A percentile compares a stretch with the other conserved stretches of the same genome.
Conservation (phyloP, 2,797 vertebrate genomes). For the Champsocephalus gunnari region DNA sequence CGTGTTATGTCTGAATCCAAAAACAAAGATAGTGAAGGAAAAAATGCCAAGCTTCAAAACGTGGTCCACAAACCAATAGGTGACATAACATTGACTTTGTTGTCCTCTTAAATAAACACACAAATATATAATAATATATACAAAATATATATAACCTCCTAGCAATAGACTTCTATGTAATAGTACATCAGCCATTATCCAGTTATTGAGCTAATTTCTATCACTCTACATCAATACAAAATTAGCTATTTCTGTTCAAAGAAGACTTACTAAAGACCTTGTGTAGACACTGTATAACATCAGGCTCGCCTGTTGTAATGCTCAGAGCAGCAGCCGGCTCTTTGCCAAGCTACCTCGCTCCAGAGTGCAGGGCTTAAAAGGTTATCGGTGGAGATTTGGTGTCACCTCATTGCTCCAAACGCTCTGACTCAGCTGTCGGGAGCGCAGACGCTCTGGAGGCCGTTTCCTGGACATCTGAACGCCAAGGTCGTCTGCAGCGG, state of each 20-base stretch:
- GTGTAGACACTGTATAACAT: constrained; percentile 2
- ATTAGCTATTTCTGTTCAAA: neutral
- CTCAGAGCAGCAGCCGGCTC: constrained; percentile 33
- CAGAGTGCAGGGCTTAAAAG: constrained; percentile 59
- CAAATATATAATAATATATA: neutral
- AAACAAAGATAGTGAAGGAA: too few species aligned
- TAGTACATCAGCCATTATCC: neutral
- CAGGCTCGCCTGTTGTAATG: neutral
- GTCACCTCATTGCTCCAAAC: constrained; percentile 55
- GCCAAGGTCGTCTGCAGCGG: constrained; percentile 35
- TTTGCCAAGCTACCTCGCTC: constrained; percentile 45
- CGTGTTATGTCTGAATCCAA: too few species aligned
- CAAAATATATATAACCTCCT: neutral
- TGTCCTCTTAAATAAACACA: too few species aligned
- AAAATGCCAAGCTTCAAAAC: too few species aligned
- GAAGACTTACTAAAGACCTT: constrained; percentile 3
- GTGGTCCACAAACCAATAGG: too few species aligned
- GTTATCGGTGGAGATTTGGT: constrained; percentile 70
- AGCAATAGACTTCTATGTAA: too few species aligned
- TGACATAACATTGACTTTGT: too few species aligned
- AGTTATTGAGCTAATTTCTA: neutral
- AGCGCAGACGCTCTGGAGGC: constrained; percentile 37
- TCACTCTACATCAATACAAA: neutral
- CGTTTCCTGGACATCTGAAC: constrained; percentile 55
- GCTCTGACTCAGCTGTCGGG: constrained; percentile 68